phyloP scores from a whole-genome alignment of 2,113 vertebrate species.

The Ictalurus furcatus region DNA sequence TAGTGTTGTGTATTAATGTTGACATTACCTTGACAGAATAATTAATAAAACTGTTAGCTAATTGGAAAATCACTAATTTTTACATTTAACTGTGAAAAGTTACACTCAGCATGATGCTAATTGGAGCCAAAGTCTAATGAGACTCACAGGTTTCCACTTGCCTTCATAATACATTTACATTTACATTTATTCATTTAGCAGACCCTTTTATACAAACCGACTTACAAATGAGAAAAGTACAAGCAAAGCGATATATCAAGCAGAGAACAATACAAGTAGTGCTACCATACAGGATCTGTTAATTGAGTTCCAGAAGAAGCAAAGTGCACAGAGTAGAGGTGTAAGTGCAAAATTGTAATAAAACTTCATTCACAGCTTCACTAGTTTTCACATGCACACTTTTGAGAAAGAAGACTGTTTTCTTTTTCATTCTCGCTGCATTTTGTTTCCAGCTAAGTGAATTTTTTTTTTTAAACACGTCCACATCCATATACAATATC shows the following conservation, averaged over 20 bases:
- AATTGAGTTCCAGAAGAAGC: too few relatives aligned
- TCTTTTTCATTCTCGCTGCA: background rate
- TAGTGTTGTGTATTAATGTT: conserved; percentile 9
- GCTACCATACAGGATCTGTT: too few relatives aligned
- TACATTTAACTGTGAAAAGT: background rate
- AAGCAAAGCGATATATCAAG: too few relatives aligned
- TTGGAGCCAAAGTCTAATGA: background rate
- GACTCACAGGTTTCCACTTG: background rate
- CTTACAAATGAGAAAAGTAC: too few relatives aligned
- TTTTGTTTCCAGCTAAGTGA: background rate
- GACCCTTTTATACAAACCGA: too few relatives aligned
- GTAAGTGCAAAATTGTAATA: background rate
- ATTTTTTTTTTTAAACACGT: background rate
- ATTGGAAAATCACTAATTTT: background rate
- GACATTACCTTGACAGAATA: conserved; percentile 3
- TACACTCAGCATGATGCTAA: background rate
- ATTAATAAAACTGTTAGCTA: background rate
- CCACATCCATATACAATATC: background rate
- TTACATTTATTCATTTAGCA: too few relatives aligned
- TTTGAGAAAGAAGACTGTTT: background rate
- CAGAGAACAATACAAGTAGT: too few relatives aligned
- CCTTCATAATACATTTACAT: background rate
- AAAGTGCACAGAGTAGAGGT: too few relatives aligned
- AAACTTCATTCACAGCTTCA: conserved; percentile 12
- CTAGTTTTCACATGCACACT: background rate